A percentile compares a stretch with the other conserved stretches of the same genome.
Evolutionary conservation across 2,113 vertebrate genomes (phyloP).

Genomic region (Spea bombifrons): DNA sequence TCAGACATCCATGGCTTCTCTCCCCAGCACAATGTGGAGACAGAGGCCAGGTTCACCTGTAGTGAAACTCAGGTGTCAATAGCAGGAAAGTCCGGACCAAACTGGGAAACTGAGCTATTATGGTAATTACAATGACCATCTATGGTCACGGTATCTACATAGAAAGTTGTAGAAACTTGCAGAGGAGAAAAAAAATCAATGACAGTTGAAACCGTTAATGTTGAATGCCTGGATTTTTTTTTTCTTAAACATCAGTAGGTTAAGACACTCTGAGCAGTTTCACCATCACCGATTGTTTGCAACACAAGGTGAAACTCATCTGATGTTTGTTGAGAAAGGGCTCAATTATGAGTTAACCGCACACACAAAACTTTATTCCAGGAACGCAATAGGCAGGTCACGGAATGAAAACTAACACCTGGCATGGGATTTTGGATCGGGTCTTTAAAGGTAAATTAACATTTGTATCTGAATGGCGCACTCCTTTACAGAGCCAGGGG

Average conservation of each 20-base stretch:
- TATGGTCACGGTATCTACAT: no score
- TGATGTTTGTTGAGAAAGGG: not conserved
- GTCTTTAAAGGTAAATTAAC: no score
- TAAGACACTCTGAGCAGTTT: not conserved
- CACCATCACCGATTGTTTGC: not conserved
- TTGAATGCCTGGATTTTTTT: not conserved
- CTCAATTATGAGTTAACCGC: not conserved
- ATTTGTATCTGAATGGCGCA: no score
- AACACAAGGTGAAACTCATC: not conserved
- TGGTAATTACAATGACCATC: no score
- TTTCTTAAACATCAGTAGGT: not conserved
- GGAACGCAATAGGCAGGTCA: not conserved
- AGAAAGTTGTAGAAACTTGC: no score
- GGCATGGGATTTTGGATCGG: not conserved
- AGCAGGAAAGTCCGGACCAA: no score
- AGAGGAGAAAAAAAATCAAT: not conserved
- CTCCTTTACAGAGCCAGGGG: no score
- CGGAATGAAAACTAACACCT: not conserved
- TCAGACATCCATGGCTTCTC: no score
- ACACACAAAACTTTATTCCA: not conserved
- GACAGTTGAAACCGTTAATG: not conserved
- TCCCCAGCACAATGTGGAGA: no score
- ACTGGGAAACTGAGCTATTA: no score
- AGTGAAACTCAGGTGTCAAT: no score
- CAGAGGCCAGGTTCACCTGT: no score